These are phyloP conservation scores for Stenolophus ochropezus DNA, from an alignment of 2,888 invertebrate species.

Conservation along the genomic window DNA sequence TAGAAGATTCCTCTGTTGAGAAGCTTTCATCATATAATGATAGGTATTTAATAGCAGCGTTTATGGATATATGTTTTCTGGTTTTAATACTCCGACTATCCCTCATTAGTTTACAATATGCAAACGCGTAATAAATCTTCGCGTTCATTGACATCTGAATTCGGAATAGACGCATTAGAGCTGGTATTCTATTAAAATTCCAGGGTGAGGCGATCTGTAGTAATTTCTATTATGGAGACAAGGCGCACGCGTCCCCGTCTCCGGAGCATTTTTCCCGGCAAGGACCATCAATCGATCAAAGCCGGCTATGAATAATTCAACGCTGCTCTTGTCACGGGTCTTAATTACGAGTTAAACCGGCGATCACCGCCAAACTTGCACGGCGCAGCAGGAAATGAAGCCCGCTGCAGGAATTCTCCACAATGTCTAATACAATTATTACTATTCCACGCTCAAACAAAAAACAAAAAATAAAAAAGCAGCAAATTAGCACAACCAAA, in stretches of 20 bases:
- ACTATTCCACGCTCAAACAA: too few relatives aligned
- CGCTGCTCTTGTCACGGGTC: constrained; percentile 53
- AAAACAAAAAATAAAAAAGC: too few relatives aligned
- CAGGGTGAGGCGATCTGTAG: background rate
- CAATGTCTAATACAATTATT: too few relatives aligned
- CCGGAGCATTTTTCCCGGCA: constrained; percentile 8
- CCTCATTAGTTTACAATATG: background rate
- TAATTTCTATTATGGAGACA: constrained; percentile 31
- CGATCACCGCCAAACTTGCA: constrained; percentile 33
- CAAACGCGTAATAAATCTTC: background rate
- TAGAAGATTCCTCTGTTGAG: too few relatives aligned
- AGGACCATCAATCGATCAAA: constrained; percentile 49
- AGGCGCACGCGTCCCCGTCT: constrained; percentile 1
- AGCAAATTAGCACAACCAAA: too few relatives aligned
- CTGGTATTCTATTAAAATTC: constrained; percentile 5
- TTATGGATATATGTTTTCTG: too few relatives aligned
- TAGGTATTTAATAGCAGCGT: too few relatives aligned
- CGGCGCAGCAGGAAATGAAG: background rate
- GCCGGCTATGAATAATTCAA: constrained; percentile 57
- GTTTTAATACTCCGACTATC: background rate
- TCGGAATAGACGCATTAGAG: background rate
- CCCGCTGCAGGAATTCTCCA: background rate
- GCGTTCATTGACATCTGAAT: background rate
- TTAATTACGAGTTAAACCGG: constrained; percentile 56
- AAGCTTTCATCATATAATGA: too few relatives aligned